phyloP scores from a whole-genome alignment of 2,113 vertebrate species.

The Caretta caretta region DNA sequence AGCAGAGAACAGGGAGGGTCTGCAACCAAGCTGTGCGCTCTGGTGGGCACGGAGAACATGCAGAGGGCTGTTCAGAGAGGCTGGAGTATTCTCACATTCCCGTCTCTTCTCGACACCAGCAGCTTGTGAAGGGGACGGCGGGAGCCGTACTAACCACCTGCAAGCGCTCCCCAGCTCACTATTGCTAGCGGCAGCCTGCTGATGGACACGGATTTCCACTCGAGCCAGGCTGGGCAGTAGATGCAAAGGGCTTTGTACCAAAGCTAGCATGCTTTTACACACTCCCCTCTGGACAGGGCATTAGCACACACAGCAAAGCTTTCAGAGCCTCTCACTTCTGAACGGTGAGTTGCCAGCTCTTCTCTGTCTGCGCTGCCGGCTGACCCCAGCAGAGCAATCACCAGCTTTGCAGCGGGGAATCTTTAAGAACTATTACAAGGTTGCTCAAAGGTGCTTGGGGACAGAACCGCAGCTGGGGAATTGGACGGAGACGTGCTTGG shows the following conservation, averaged over 20 bases:
- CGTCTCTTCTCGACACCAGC: too few relatives aligned
- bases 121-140: not conserved
- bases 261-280: not conserved
- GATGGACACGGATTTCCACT: not conserved
- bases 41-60: not conserved
- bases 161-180: not conserved
- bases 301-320: not conserved
- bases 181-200: not conserved
- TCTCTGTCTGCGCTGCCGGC: fast-evolving
- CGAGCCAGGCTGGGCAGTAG: not conserved
- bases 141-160: too few relatives aligned
- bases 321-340: slow-evolving; percentile 28
- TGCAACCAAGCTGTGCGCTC: too few relatives aligned
- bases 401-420: not conserved
- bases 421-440: not conserved
- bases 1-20: too few relatives aligned
- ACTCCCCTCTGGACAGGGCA: not conserved
- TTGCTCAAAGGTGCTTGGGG: not conserved
- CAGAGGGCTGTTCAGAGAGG: not conserved
- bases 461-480: not conserved
- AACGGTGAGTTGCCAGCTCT: slow-evolving; percentile 85
- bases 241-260: not conserved
- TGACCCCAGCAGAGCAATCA: fast-evolving
- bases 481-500: not conserved
- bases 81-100: not conserved